Conservation (phyloP, 1,140 invertebrate species). For the Bacillus rossius region DNA sequence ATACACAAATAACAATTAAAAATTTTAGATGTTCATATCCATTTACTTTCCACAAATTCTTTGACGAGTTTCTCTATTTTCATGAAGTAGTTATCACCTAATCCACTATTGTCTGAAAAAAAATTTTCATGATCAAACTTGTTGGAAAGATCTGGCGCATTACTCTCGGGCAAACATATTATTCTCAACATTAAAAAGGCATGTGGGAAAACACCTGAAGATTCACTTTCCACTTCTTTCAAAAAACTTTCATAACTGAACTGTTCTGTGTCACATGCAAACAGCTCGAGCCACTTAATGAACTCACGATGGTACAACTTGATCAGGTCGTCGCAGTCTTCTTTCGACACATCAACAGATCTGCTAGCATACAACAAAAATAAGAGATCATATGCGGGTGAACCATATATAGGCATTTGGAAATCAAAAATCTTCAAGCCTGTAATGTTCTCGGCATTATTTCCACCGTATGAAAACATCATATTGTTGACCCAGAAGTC, state of each 20-base stretch:
- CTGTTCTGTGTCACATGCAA: neutral
- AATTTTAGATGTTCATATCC: no score
- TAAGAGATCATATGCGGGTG: constrained; percentile 7
- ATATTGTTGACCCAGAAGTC: constrained; percentile 15
- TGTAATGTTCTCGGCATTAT: neutral
- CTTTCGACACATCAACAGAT: neutral
- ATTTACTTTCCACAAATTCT: constrained; percentile 1
- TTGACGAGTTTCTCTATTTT: neutral
- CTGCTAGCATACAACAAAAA: constrained; percentile 10
- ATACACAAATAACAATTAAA: no score
- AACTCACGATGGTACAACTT: neutral
- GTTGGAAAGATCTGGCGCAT: neutral
- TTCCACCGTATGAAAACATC: constrained; percentile 4
- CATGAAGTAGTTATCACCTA: neutral
- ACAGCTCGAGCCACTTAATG: neutral
- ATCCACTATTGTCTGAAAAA: neutral
- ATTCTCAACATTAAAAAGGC: neutral
- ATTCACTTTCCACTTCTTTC: neutral
- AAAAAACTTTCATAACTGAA: neutral
- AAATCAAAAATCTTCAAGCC: constrained; percentile 14
- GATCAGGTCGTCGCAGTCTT: constrained; percentile 5
- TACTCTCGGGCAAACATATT: neutral
- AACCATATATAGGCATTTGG: constrained; percentile 5
- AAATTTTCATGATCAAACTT: neutral
- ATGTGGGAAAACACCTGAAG: neutral